Evolutionary conservation across 2,888 invertebrate genomes (phyloP).

Genomic region (Melipona bicolor): DNA sequence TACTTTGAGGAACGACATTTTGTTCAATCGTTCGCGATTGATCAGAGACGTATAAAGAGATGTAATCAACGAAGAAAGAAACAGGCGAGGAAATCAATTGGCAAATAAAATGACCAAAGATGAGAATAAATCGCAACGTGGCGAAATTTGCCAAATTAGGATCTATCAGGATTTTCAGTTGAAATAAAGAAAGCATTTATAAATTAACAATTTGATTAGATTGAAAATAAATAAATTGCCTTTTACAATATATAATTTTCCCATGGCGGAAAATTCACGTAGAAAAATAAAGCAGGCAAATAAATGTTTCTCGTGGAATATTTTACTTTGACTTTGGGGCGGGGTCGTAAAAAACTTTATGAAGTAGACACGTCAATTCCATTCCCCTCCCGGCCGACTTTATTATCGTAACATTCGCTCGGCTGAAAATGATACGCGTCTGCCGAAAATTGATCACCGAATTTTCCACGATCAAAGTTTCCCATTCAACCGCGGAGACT

Average conservation of each 20-base stretch:
- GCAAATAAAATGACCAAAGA: background rate
- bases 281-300: background rate
- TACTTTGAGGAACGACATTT: background rate
- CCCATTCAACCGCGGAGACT: slow-evolving; percentile 58
- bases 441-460: slow-evolving; percentile 55
- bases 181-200: too few relatives aligned
- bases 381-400: slow-evolving; percentile 29
- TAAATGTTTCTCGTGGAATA: slow-evolving; percentile 11
- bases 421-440: slow-evolving; percentile 40
- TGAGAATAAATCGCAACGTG: too few relatives aligned
- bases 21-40: background rate
- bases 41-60: background rate
- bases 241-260: too few relatives aligned
- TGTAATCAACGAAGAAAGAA: background rate
- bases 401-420: slow-evolving; percentile 25
- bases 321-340: background rate
- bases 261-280: background rate
- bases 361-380: slow-evolving; percentile 50
- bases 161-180: too few relatives aligned
- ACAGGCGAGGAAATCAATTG: too few relatives aligned
- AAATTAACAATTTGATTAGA: too few relatives aligned
- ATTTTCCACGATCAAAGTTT: slow-evolving; percentile 70
- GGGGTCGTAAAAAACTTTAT: slow-evolving; percentile 51
- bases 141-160: too few relatives aligned
- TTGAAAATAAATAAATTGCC: too few relatives aligned